Evolutionary conservation across 1,140 invertebrate genomes (phyloP).

Genomic region (Zaprionus capensis): DNA sequence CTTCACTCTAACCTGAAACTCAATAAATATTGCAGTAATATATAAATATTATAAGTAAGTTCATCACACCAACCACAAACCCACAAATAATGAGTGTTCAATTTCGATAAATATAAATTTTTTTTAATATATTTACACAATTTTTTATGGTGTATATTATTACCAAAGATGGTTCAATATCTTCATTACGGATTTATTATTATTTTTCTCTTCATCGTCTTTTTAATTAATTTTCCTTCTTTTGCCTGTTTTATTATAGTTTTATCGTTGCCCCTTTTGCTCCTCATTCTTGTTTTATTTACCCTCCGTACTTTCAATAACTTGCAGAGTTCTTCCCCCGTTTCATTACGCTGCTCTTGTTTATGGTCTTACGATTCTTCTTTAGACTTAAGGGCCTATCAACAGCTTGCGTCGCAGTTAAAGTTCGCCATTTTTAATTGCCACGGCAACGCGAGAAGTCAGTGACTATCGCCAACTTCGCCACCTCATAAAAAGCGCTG

Average conservation of each 20-base stretch:
- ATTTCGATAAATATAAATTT: no score
- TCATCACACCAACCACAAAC: no score
- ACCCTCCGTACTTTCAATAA: conserved; percentile 1
- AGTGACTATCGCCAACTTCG: conserved; percentile 68
- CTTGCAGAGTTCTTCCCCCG: neutral
- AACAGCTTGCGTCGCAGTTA: conserved; percentile 68
- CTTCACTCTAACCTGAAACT: no score
- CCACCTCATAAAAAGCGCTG: conserved; percentile 68
- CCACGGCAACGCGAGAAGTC: conserved; percentile 71
- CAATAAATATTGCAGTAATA: no score
- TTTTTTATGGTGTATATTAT: neutral
- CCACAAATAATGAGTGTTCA: no score
- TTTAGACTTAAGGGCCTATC: conserved; percentile 60
- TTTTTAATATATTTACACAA: no score
- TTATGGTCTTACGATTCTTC: conserved; percentile 37
- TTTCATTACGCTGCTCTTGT: neutral
- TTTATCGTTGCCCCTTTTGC: neutral
- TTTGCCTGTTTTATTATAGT: neutral
- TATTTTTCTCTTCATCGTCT: neutral
- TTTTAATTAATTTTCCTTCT: neutral
- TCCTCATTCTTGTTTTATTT: neutral
- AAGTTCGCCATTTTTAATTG: conserved; percentile 73
- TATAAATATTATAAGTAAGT: no score
- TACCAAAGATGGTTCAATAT: neutral
- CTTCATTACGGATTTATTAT: neutral